phyloP scores from a whole-genome alignment of 2,888 invertebrate genomes.

The Netelia fuscicornis region DNA sequence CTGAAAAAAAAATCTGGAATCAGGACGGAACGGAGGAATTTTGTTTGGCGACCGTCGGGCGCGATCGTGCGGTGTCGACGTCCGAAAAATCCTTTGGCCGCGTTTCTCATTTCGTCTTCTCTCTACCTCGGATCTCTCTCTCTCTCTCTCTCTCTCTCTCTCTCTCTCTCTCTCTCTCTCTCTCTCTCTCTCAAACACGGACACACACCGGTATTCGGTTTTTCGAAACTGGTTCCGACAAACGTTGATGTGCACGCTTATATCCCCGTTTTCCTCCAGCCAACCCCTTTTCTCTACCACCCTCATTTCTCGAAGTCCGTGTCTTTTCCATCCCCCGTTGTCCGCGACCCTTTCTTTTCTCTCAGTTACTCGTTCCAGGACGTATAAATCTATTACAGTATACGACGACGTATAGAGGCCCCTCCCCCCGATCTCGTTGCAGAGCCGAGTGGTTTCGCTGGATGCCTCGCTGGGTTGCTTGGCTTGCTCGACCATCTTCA shows the following conservation, averaged over 20 bases:
- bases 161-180: background rate
- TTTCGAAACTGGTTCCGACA: conserved; percentile 26
- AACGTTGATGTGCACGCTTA: conserved; percentile 33
- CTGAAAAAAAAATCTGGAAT: background rate
- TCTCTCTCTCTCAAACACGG: background rate
- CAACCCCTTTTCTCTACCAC: background rate
- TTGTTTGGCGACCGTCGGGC: background rate
- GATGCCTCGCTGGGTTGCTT: conserved; percentile 36
- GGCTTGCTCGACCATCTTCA: conserved; percentile 6
- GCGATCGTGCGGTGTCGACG: background rate
- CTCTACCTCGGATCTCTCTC: background rate
- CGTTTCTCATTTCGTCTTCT: background rate
- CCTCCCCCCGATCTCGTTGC: conserved; percentile 39
- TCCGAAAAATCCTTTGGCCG: background rate
- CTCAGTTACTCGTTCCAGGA: conserved; percentile 48
- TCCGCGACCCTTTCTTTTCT: conserved; percentile 38
- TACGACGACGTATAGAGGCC: conserved; percentile 70
- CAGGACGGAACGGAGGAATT: background rate
- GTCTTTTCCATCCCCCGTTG: conserved; percentile 17
- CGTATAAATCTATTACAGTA: conserved; percentile 81
- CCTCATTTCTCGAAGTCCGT: conserved; percentile 2
- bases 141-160: background rate
- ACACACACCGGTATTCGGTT: background rate
- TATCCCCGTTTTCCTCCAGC: background rate
- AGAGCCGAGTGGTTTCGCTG: conserved; percentile 61